These are phyloP conservation scores for Hemaris fuciformis DNA, from an alignment of 2,888 invertebrate species.

Conservation along the genomic window DNA sequence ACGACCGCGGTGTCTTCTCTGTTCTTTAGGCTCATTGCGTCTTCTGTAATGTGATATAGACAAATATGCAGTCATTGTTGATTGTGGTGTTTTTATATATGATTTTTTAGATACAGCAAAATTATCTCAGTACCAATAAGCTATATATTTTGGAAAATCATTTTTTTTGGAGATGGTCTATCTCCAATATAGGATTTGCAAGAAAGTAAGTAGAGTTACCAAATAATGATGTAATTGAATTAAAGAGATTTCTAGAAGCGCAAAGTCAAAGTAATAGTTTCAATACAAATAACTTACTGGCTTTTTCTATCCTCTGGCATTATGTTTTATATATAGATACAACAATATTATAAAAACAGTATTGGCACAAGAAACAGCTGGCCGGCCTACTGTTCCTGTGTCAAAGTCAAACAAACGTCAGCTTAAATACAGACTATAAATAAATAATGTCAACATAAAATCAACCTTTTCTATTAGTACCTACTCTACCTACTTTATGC, in stretches of 20 bases:
- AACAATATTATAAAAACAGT: not conserved
- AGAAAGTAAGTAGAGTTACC: too few relatives aligned
- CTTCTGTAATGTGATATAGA: conserved; percentile 44
- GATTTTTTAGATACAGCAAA: not conserved
- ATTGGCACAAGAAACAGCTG: not conserved
- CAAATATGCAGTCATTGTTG: not conserved
- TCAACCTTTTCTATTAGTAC: too few relatives aligned
- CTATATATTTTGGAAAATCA: too few relatives aligned
- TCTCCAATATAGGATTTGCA: too few relatives aligned
- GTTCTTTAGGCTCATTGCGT: conserved; percentile 63
- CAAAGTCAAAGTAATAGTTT: not conserved
- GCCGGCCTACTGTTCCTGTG: not conserved
- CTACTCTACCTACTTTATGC: too few relatives aligned
- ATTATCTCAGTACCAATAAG: too few relatives aligned
- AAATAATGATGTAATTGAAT: too few relatives aligned
- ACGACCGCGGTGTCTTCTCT: conserved; percentile 53
- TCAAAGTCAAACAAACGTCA: not conserved
- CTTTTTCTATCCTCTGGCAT: conserved; percentile 65
- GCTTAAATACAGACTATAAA: not conserved
- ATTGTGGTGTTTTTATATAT: not conserved
- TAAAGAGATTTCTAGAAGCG: too few relatives aligned
- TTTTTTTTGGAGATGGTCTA: too few relatives aligned
- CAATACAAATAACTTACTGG: conserved; percentile 41
- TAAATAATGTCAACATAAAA: too few relatives aligned
- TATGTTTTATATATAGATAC: not conserved